A percentile compares a stretch with the other conserved stretches of the same genome.
These are phyloP conservation scores for Notarius quadriscutis DNA, from an alignment of 2,113 vertebrate genomes.

Conservation along the genomic window DNA sequence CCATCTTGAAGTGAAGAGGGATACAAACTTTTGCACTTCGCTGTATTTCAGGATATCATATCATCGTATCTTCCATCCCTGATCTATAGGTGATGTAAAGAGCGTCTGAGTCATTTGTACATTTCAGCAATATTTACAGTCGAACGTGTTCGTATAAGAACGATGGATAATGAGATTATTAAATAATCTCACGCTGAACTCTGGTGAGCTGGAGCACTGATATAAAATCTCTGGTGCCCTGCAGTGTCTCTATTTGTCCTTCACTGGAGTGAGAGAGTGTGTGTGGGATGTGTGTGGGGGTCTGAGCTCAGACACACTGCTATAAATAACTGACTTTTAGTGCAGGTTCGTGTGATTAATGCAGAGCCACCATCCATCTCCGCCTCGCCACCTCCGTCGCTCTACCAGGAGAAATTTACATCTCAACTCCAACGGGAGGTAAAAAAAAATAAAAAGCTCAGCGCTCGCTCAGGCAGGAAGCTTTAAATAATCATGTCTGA, in stretches of 20 bases:
- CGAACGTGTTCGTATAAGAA: neutral
- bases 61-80: neutral
- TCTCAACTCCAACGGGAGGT: constrained; percentile 32
- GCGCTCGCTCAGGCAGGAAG: neutral
- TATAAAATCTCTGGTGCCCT: constrained; percentile 11
- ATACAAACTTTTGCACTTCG: neutral
- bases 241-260: constrained; percentile 14
- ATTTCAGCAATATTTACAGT: neutral
- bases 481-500: constrained; percentile 10
- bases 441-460: constrained; percentile 24
- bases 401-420: constrained; percentile 31
- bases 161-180: neutral
- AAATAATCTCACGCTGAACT: neutral
- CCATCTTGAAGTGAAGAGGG: neutral
- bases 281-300: constrained; percentile 37
- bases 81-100: neutral
- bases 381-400: constrained; percentile 23
- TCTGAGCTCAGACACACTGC: constrained; percentile 30
- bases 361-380: constrained; percentile 32
- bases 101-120: neutral
- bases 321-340: constrained; percentile 46
- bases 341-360: constrained; percentile 50
- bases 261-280: neutral
- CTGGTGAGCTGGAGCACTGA: neutral
- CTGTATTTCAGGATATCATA: neutral